Evolutionary conservation across 1,140 invertebrate genomes (phyloP).

Genomic region (Mercenaria mercenaria): DNA sequence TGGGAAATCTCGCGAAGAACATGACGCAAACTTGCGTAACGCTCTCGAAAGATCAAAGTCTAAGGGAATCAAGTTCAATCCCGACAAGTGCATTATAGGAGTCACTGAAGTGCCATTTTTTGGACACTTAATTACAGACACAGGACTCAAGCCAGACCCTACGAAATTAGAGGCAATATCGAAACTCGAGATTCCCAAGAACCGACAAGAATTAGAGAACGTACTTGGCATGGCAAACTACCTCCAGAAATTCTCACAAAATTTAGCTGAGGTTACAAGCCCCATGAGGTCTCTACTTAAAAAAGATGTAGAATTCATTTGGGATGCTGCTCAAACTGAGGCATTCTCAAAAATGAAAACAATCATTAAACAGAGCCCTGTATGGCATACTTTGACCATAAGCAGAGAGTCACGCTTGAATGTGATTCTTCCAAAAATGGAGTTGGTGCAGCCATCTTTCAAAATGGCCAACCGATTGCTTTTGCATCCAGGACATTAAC

Average conservation of each 20-base stretch:
- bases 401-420: slow-evolving; percentile 62
- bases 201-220: slow-evolving; percentile 35
- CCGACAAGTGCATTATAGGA: slow-evolving; percentile 47
- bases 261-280: slow-evolving; percentile 82
- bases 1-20: too few relatives aligned
- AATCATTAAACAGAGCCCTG: slow-evolving; percentile 5
- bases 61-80: slow-evolving; percentile 67
- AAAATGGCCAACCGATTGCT: slow-evolving; percentile 83
- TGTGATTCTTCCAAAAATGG: slow-evolving; percentile 74
- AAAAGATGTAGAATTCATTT: slow-evolving; percentile 72
- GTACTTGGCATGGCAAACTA: slow-evolving; percentile 77
- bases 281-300: slow-evolving; percentile 83
- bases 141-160: slow-evolving; percentile 54
- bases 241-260: slow-evolving; percentile 85
- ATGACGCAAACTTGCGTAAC: too few relatives aligned
- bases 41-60: too few relatives aligned
- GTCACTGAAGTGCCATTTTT: slow-evolving; percentile 44
- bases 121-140: slow-evolving; percentile 83
- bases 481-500: slow-evolving; percentile 86
- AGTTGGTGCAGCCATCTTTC: slow-evolving; percentile 74
- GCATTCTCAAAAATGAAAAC: slow-evolving; percentile 35
- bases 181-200: too few relatives aligned
- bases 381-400: slow-evolving; percentile 20
- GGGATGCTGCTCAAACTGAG: slow-evolving; percentile 61
- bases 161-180: too few relatives aligned